Conservation (phyloP, 2,888 invertebrate genomes). For the Tetrapedia diversipes region DNA sequence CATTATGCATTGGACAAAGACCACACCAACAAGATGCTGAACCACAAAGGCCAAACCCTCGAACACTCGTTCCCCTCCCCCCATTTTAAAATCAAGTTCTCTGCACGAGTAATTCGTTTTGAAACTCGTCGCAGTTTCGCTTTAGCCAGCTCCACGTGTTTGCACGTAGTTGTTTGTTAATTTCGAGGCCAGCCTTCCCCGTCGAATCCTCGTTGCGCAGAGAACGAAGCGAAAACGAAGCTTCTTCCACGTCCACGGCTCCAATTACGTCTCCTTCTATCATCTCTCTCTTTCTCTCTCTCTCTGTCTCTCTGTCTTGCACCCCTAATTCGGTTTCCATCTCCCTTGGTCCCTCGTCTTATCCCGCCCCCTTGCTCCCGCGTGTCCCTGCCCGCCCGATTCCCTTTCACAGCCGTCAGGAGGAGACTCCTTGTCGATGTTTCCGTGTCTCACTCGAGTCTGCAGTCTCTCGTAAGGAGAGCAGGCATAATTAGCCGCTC, state of each 20-base stretch:
- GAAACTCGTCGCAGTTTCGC: conserved; percentile 30
- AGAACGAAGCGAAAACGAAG: conserved; percentile 66
- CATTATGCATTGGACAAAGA: too few relatives aligned
- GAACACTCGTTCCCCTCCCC: too few relatives aligned
- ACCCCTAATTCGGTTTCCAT: conserved; percentile 3
- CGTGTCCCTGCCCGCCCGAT: neutral
- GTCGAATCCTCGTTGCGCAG: conserved; percentile 17
- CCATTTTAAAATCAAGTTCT: neutral
- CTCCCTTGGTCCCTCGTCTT: neutral
- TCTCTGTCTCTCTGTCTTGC: neutral
- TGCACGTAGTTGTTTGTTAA: conserved; percentile 57
- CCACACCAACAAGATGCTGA: too few relatives aligned
- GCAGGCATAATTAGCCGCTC: conserved; percentile 68
- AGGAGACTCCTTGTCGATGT: conserved; percentile 17
- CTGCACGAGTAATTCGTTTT: conserved; percentile 1
- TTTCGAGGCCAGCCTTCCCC: conserved; percentile 26
- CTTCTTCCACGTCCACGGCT: conserved; percentile 58
- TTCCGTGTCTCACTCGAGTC: conserved; percentile 44
- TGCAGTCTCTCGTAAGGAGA: conserved; percentile 52
- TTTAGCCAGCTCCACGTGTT: conserved; percentile 15
- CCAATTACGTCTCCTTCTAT: conserved; percentile 62
- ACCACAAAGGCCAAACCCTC: neutral
- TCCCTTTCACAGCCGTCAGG: conserved; percentile 2
- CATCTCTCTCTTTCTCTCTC: neutral
- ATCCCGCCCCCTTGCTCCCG: neutral